Percentiles rank a stretch among this genome's conserved stretches.
Conservation (phyloP, 2,797 vertebrate genomes). For the Nasua narica region DNA sequence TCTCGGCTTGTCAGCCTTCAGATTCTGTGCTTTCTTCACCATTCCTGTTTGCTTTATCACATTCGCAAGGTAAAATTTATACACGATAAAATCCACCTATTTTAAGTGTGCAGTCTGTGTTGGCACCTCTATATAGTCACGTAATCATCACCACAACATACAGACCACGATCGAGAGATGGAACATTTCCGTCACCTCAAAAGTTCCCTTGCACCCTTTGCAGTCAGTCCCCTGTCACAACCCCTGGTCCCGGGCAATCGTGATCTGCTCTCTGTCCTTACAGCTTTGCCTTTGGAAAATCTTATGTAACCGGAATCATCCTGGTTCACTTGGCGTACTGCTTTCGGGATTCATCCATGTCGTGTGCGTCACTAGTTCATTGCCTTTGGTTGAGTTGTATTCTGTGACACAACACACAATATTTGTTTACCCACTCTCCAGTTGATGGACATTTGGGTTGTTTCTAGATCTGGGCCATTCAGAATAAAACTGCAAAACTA, state of each 20-base stretch:
- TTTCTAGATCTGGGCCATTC: not conserved
- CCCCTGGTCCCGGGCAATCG: not conserved
- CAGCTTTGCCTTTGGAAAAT: not conserved
- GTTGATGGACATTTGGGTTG: not conserved
- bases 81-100: not conserved
- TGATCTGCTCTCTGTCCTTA: not conserved
- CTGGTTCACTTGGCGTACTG: not conserved
- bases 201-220: not conserved
- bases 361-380: not conserved
- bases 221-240: not conserved
- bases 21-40: not conserved
- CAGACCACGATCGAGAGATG: not conserved
- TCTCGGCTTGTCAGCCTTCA: too few species aligned
- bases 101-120: not conserved
- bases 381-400: not conserved
- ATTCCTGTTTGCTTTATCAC: not conserved
- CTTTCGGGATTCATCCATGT: not conserved
- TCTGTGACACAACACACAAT: fast-evolving
- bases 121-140: not conserved
- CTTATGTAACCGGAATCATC: fast-evolving
- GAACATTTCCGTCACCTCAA: not conserved
- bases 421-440: not conserved
- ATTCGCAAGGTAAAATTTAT: not conserved
- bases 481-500: not conserved
- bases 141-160: too few species aligned